Base-by-base conservation (phyloP, 2,113 vertebrate genomes). In the Colinus virginianus region DNA sequence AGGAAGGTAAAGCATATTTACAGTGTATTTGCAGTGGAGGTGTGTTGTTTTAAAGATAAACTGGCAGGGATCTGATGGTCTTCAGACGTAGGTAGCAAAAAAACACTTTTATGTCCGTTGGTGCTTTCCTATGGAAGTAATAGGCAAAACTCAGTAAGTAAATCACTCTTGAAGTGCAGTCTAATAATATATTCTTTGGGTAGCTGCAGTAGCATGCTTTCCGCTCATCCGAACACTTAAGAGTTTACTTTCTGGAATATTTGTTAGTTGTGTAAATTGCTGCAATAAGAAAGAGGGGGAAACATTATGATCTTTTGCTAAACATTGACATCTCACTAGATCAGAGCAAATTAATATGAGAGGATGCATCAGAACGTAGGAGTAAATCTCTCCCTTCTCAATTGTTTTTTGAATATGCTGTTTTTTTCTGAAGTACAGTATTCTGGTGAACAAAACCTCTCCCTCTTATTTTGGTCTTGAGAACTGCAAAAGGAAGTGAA, bases 401-500 rank as follows among this genome's bases (percentile, higher is more conserved):
- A 11, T 42, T 40, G 15, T 82, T 61, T 32, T 75, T 59, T 36
- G 20, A 38, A 36, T 34, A 46, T 34, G 36, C 11, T 28, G 32
- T 21, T 36, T 45, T 43, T 78, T 49, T 34, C 19, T 70, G 66
- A 72, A 64, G 32, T 48, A 40, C 28, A 14, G 7, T 51, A 55
- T 19, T 84, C 23, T 83, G 32, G 20, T 84, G 51, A 72, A 20
- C 25, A 46, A 30, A 69, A 43, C 9, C 7, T 42, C 6, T 69
- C 45, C 43, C 43, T 18, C 48, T 68, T 5, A 1, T 88, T 90
- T 93, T 9, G 46, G 74, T 84, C 71, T 93, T 93, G 16, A 83
- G 93, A 96, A 36, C 86, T 63, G 34, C 92, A 90, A 93, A 95
- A 77, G 93, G 96, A 97, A 97, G 59, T 95, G 68, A 94, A 69